A percentile compares a stretch with the other conserved stretches of the same genome.
Evolutionary conservation across 2,888 invertebrate species (phyloP).

Genomic region (Agapetus fuscipes): DNA sequence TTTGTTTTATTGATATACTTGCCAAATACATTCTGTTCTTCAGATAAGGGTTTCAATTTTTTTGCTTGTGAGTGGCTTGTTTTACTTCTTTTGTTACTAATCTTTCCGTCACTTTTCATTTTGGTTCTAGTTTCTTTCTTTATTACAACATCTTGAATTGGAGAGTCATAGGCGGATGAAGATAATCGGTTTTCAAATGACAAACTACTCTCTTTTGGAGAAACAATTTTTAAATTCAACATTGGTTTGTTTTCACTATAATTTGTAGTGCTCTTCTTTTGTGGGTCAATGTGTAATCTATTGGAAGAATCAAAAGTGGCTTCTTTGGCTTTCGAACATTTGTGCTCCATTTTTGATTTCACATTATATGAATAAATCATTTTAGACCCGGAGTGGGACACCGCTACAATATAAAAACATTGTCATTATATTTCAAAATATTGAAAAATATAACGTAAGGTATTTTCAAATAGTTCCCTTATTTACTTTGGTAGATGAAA

Average conservation of each 20-base stretch:
- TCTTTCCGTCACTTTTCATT: neutral
- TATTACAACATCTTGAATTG: neutral
- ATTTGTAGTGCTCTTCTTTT: neutral
- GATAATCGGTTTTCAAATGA: neutral
- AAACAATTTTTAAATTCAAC: neutral
- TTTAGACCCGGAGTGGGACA: neutral
- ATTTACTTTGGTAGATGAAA: too few species aligned
- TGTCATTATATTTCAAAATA: too few species aligned
- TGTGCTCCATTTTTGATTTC: neutral
- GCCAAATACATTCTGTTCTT: neutral
- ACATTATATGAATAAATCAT: constrained; percentile 2
- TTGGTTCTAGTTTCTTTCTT: neutral
- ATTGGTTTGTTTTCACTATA: neutral
- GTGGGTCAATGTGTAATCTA: neutral
- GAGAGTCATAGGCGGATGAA: neutral
- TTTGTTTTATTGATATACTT: neutral
- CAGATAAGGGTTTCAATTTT: neutral
- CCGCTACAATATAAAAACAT: neutral
- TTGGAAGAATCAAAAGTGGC: neutral
- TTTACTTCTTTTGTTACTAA: too few species aligned
- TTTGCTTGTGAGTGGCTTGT: too few species aligned
- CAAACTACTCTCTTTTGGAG: neutral
- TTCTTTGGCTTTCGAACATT: neutral
- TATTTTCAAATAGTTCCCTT: too few species aligned
- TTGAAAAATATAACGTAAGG: too few species aligned